Evolutionary conservation across 2,888 invertebrate species (phyloP), one percentile per base, ranked within the genome.

Genomic region (Liposcelis brunnea): DNA sequence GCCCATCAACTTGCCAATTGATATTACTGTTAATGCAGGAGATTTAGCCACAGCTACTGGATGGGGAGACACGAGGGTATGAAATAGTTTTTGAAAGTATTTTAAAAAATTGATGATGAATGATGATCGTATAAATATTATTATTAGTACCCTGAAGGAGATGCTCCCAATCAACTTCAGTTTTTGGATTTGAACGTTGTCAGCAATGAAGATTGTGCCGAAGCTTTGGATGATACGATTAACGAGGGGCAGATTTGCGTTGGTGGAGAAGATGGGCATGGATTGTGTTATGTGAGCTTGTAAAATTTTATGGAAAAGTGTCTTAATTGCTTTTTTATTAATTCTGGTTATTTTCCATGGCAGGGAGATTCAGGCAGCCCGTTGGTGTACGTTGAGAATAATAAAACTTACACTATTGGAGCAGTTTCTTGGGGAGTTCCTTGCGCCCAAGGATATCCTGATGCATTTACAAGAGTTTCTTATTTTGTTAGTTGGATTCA

Each of bases 361-460:
- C 15, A 34, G 44, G 37, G 35, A 3, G 44, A 46, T n/a, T 32
- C 35, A 2, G 43, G 43, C 10, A 32, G 33, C 21, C 44, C 35
- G 1, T 51, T 57, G 1, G 46, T 54, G 2, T 45, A 26, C 5
- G 10, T 45, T 1, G n/a, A n/a, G n/a, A n/a, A n/a, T n/a, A n/a
- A n/a, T n/a, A n/a, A n/a, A n/a, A 47, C 31, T 2, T 11, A 7
- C 11, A 52, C 54, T 33, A 59, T 66, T n/a, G 67, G 66, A 2
- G 53, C 67, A 2, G 66, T 66, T 31, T 66, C 66, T 2, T 67
- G 65, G 65, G 66, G 65, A 14, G 56, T 56, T 40, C 65, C 65
- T 0, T 67, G 67, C 46, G 67, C 65, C 21, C 58, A 54, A 52
- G 65, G 65, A 7, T 53, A 54, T 35, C 63, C 64, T 2, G 66